Evolutionary conservation across 2,888 invertebrate species (phyloP).

Genomic region (Bimastos eiseni): DNA sequence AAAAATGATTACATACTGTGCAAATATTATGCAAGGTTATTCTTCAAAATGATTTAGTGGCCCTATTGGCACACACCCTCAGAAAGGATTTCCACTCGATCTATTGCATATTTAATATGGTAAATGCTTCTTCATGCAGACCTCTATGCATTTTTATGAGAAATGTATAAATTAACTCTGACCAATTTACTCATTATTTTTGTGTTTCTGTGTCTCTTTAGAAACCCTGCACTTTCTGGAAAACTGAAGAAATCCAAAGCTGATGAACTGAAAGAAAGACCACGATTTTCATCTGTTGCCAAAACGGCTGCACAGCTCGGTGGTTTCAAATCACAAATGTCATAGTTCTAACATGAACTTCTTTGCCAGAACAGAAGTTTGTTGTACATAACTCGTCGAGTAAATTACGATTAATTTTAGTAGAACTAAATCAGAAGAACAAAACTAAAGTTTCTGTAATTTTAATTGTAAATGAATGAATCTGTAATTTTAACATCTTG

Average conservation of each 20-base stretch:
- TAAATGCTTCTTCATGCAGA: too few relatives aligned
- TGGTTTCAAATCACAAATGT: conserved; percentile 31
- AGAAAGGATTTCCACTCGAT: too few relatives aligned
- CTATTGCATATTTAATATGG: too few relatives aligned
- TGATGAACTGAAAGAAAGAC: conserved; percentile 56
- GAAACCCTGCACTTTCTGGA: conserved; percentile 54
- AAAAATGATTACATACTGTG: too few relatives aligned
- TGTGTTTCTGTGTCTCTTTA: conserved; percentile 38
- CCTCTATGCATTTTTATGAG: too few relatives aligned
- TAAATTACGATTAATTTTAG: background rate
- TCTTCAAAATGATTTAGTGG: too few relatives aligned
- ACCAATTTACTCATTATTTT: background rate
- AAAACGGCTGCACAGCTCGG: conserved; percentile 40
- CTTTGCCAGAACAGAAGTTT: background rate
- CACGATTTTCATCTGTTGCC: conserved; percentile 54
- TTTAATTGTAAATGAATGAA: background rate
- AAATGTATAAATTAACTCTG: too few relatives aligned
- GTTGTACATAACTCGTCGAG: background rate
- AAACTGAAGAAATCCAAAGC: conserved; percentile 54
- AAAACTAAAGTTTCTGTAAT: background rate
- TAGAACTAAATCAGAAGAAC: background rate
- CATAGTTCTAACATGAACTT: background rate
- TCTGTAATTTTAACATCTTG: background rate
- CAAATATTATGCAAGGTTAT: too few relatives aligned
- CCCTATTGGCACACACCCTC: too few relatives aligned